These are phyloP conservation scores for Erebia palarica DNA, from an alignment of 2,888 invertebrate species.

Conservation along the genomic window DNA sequence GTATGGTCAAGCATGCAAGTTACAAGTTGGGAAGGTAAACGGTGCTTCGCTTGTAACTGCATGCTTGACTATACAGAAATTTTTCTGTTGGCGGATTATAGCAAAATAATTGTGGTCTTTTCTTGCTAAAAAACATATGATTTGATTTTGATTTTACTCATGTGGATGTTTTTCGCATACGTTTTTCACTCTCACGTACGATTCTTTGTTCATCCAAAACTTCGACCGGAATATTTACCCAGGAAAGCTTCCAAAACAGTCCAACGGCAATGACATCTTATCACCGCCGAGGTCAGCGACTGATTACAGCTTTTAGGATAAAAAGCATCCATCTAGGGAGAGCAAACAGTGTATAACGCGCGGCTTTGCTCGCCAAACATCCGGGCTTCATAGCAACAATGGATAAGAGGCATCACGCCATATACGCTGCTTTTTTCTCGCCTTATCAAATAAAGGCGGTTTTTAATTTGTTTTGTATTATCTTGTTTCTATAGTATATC, in stretches of 20 bases:
- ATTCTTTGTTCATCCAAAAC: background rate
- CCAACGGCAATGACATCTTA: conserved; percentile 26
- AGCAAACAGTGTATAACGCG: conserved; percentile 29
- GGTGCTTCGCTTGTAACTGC: too few relatives aligned
- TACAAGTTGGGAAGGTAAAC: too few relatives aligned
- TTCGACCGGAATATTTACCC: conserved; percentile 25
- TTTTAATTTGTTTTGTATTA: conserved; percentile 4
- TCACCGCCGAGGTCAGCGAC: conserved; percentile 32
- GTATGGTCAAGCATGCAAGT: too few relatives aligned
- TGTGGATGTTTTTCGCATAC: too few relatives aligned
- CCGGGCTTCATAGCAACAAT: conserved; percentile 23
- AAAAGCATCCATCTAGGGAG: conserved; percentile 36
- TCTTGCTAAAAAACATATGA: too few relatives aligned
- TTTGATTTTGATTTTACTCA: too few relatives aligned
- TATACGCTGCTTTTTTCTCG: background rate
- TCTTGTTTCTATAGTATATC: background rate
- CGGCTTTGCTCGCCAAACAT: conserved; percentile 32
- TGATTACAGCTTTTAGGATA: conserved; percentile 37
- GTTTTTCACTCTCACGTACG: too few relatives aligned
- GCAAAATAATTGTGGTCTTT: too few relatives aligned
- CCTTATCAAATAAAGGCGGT: conserved; percentile 11
- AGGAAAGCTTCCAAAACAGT: conserved; percentile 24
- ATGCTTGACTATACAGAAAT: too few relatives aligned
- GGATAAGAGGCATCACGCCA: conserved; percentile 9
- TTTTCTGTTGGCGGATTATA: too few relatives aligned